These are phyloP conservation scores for Anadara kagoshimensis DNA, from an alignment of 1,140 invertebrate genomes.

Conservation along the genomic window DNA sequence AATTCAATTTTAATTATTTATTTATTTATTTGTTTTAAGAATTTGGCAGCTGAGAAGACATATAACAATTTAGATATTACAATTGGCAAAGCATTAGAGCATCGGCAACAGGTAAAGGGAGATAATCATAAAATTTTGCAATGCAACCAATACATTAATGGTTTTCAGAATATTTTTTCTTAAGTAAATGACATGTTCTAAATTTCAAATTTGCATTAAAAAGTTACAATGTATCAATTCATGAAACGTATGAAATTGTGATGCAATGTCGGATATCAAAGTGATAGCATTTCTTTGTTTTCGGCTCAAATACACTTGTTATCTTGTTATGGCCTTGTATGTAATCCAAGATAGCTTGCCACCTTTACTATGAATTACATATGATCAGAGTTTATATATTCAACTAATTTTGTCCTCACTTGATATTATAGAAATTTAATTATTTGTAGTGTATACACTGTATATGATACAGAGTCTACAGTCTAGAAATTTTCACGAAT, in stretches of 20 bases:
- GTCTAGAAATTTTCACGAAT: neutral
- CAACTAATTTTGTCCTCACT: neutral
- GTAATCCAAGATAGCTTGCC: neutral
- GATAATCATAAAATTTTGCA: neutral
- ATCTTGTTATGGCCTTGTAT: too few relatives aligned
- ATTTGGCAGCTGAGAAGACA: slow-evolving; percentile 99
- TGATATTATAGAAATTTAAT: neutral
- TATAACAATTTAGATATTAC: slow-evolving; percentile 99
- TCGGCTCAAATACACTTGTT: neutral
- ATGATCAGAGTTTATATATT: neutral
- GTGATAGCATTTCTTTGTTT: neutral
- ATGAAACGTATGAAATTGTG: too few relatives aligned
- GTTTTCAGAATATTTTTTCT: too few relatives aligned
- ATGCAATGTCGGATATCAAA: too few relatives aligned
- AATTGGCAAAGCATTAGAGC: slow-evolving; percentile 94
- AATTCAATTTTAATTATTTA: too few relatives aligned
- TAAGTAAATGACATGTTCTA: too few relatives aligned
- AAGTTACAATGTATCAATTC: too few relatives aligned
- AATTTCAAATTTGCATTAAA: too few relatives aligned
- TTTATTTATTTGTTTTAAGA: slow-evolving; percentile 80
- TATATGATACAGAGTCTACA: neutral
- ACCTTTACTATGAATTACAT: neutral
- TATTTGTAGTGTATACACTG: neutral
- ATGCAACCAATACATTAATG: neutral
- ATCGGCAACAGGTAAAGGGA: slow-evolving; percentile 79